Evolutionary conservation across 2,888 invertebrate species (phyloP).

Genomic region (Gryllus longicercus): DNA sequence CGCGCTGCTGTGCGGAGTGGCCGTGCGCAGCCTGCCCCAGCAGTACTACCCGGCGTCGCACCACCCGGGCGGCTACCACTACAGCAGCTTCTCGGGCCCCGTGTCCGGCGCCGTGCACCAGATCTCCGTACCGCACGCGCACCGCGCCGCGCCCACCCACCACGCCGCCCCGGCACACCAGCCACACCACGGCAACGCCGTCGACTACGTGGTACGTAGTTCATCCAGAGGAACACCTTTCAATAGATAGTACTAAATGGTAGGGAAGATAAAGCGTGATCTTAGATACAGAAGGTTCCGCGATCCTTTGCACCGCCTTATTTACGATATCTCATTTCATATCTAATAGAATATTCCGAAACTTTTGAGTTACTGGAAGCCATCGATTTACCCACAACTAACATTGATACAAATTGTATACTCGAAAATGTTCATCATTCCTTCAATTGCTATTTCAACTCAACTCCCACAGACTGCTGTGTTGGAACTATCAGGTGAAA

Average conservation of each 20-base stretch:
- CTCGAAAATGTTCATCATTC: too few species aligned
- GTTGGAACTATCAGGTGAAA: too few species aligned
- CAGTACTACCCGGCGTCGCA: neutral
- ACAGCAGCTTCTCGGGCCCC: slow-evolving; percentile 69
- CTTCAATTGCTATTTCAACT: too few species aligned
- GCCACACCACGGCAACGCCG: slow-evolving; percentile 37
- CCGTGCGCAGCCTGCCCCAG: neutral
- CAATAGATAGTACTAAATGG: too few species aligned
- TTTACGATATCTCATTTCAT: too few species aligned
- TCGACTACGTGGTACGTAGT: slow-evolving; percentile 62
- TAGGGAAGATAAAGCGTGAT: neutral
- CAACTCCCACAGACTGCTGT: too few species aligned
- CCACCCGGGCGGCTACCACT: slow-evolving; percentile 42
- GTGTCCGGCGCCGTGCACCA: slow-evolving; percentile 64
- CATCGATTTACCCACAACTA: too few species aligned
- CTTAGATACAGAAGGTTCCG: neutral
- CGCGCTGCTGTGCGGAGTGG: neutral
- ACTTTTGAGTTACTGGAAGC: too few species aligned
- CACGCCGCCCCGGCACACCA: slow-evolving; percentile 9
- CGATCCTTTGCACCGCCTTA: too few species aligned
- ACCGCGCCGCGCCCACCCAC: slow-evolving; percentile 53
- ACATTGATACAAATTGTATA: too few species aligned
- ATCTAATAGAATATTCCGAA: too few species aligned
- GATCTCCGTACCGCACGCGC: slow-evolving; percentile 54
- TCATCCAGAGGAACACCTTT: neutral